Percentiles rank a stretch among this genome's conserved stretches.
These are phyloP conservation scores for Sylvilagus bachmani DNA, from an alignment of 2,113 vertebrate species.

Conservation along the genomic window DNA sequence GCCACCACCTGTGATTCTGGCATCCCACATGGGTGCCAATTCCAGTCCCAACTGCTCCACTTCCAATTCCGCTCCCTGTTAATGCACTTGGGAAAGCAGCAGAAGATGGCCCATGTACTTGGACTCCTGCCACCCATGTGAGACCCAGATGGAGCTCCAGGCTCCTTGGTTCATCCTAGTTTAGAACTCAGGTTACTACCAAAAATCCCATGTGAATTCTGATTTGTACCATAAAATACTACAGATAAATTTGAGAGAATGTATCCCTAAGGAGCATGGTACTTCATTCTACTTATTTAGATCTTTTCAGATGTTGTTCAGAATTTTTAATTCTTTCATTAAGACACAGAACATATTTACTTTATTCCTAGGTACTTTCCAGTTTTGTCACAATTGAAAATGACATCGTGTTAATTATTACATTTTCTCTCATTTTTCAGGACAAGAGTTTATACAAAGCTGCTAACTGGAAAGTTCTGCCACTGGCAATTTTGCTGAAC, in stretches of 20 bases:
- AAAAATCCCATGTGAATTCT: not conserved
- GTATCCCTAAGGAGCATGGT: not conserved
- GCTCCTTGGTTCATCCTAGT: not conserved
- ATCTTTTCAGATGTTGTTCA: conserved; percentile 1
- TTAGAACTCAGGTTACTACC: not conserved
- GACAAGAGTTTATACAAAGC: not conserved
- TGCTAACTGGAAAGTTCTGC: not conserved
- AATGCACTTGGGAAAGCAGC: no score
- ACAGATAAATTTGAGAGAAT: not conserved
- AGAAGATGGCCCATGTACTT: no score
- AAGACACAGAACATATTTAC: not conserved
- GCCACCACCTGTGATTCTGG: no score
- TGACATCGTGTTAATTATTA: conserved; percentile 1
- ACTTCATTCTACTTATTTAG: conserved; percentile 9
- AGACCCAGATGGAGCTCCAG: no score
- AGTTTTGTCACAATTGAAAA: conserved; percentile 23
- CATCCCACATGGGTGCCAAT: no score
- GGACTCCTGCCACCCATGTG: no score
- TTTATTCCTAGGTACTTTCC: conserved; percentile 3
- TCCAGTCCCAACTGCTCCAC: no score
- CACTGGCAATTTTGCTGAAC: not conserved
- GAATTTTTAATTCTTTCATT: conserved; percentile 18
- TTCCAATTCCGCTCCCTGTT: no score
- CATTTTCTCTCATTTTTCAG: not conserved
- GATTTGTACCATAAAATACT: not conserved